phyloP scores from a whole-genome alignment of 2,113 vertebrate species.

The Pachypanchax playfairii region DNA sequence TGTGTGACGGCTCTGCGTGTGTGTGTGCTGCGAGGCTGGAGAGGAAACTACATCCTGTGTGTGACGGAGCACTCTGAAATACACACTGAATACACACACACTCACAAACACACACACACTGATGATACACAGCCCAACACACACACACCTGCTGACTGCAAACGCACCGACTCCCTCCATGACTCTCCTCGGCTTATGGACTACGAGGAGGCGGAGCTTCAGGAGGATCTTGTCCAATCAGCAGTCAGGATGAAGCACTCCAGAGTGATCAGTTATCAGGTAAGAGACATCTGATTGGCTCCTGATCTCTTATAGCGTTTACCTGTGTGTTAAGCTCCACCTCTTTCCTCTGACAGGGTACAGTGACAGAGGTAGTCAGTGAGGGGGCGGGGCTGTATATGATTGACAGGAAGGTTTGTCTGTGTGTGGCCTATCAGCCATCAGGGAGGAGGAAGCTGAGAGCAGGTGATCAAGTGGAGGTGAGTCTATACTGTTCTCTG shows the following conservation, averaged over 20 bases:
- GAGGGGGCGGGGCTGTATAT: constrained; percentile 85
- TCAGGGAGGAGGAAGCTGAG: constrained; percentile 75
- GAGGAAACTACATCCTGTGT: constrained; percentile 73
- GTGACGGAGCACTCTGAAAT: constrained; percentile 71
- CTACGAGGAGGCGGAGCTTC: constrained; percentile 34
- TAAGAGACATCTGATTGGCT: constrained; percentile 55
- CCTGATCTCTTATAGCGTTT: background rate
- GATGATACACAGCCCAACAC: constrained; percentile 18
- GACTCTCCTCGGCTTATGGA: constrained; percentile 10
- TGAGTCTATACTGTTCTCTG: constrained; percentile 51
- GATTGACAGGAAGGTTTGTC: constrained; percentile 82
- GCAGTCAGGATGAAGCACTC: constrained; percentile 63
- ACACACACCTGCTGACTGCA: constrained; percentile 7
- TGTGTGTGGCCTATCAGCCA: constrained; percentile 89
- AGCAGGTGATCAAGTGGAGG: constrained; percentile 81
- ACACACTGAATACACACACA: constrained; percentile 43
- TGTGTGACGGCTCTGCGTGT: constrained; percentile 78
- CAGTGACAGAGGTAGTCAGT: constrained; percentile 81
- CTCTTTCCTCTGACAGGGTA: constrained; percentile 78
- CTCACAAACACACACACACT: constrained; percentile 13
- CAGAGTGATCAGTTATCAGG: constrained; percentile 84
- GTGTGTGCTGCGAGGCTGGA: constrained; percentile 77
- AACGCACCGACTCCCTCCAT: background rate
- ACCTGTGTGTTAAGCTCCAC: constrained; percentile 22
- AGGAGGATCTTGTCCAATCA: constrained; percentile 20